These are phyloP conservation scores for Crotophaga sulcirostris DNA, from an alignment of 2,113 vertebrate species.

Conservation along the genomic window DNA sequence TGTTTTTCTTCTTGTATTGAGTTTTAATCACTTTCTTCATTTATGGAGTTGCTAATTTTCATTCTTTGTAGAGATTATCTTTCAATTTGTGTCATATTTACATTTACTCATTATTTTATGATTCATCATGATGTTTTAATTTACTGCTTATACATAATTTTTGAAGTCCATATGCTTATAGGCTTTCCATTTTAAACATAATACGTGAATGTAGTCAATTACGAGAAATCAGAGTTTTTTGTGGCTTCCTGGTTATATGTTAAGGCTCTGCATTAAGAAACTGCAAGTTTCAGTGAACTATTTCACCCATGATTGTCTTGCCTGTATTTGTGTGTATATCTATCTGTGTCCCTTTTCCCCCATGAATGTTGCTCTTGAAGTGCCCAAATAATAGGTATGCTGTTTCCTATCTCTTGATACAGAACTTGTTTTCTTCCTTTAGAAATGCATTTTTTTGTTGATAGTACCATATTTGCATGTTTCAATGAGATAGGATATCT, in stretches of 20 bases:
- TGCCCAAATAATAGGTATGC: slow-evolving; percentile 49
- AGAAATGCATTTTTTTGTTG: slow-evolving; percentile 7
- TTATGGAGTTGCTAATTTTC: neutral
- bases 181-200: neutral
- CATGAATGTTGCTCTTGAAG: slow-evolving; percentile 56
- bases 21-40: neutral
- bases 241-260: neutral
- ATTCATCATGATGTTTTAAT: neutral
- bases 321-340: neutral
- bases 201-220: neutral
- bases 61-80: neutral
- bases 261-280: slow-evolving; percentile 4
- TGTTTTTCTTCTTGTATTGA: neutral
- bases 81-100: neutral
- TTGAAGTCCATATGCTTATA: neutral
- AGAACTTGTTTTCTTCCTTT: slow-evolving; percentile 12
- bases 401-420: slow-evolving; percentile 60
- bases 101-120: neutral
- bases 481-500: slow-evolving; percentile 59
- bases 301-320: slow-evolving; percentile 25
- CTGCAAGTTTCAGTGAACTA: slow-evolving; percentile 12
- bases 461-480: slow-evolving; percentile 67
- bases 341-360: slow-evolving; percentile 41
- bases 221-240: neutral
- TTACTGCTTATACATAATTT: neutral